Evolutionary conservation across 2,888 invertebrate species (phyloP), one percentile per base, ranked within the genome.

Genomic region (Enoplolaimus lenunculus): DNA sequence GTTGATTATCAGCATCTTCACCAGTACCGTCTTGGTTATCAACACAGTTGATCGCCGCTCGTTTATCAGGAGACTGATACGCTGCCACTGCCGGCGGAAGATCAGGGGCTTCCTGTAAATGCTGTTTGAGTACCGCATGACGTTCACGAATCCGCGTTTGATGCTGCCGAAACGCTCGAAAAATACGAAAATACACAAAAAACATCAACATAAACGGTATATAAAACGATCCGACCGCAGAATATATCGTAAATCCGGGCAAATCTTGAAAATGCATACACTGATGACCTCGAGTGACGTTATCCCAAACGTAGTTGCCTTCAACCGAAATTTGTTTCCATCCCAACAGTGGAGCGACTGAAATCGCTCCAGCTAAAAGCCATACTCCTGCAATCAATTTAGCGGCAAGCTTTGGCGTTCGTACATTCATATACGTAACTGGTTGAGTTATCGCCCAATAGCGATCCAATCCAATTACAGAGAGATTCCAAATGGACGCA

Each of bases 151-250:
- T 73, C 74, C 80, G 62, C 76, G 83, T 73, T 76, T 80, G 73
- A 77, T 79, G 79, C 75, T 82, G 75, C 72, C 81, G 78, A 71
- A 79, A 79, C 0, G 80, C 79, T 71, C 77, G 76, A 72, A 94
- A 98, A 85, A 98, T 97, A 84, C 94, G 88, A 83, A 93, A 93
- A 85, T 98, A 98, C 74, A 98, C 97, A 84, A 97, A 94, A 80
- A 97, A 94, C 95, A 98, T 97, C 82, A 98, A 93, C 83, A 94
- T 90, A 79, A 93, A 92, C 73, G 98, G 98, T 81, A 98, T 93
- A 87, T 94, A 98, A 86, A 98, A 98, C 79, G 95, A 97, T 77
- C 97, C 84, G 66, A 83, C 78, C n/a, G 82, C 81, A 1, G 81
- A 81, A 74, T 83, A 84, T 30, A 84, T 80, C 28, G 83, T 79